A percentile compares a stretch with the other conserved stretches of the same genome.
Evolutionary conservation across 2,888 invertebrate genomes (phyloP).

Genomic region (Dynastes maya): DNA sequence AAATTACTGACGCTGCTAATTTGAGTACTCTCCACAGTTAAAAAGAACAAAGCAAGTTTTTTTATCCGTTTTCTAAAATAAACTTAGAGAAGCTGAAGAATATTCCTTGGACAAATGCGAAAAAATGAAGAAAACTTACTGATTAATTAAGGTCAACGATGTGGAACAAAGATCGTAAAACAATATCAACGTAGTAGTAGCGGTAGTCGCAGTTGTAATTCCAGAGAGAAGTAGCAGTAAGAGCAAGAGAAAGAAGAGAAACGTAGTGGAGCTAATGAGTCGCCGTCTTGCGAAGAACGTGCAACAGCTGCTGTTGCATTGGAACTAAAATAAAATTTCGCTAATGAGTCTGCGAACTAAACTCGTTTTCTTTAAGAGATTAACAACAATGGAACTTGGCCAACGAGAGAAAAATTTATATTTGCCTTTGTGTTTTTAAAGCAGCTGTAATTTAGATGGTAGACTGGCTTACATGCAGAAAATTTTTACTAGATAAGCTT

Average conservation of each 20-base stretch:
- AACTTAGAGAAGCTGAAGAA: background rate
- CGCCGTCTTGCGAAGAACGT: conserved; percentile 20
- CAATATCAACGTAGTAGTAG: background rate
- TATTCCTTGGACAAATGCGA: background rate
- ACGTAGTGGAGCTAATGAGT: conserved; percentile 51
- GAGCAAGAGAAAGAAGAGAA: conserved; percentile 3
- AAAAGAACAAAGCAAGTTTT: background rate
- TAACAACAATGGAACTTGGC: background rate
- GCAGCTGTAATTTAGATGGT: background rate
- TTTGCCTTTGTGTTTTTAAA: background rate
- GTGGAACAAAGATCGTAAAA: background rate
- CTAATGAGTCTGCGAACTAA: conserved; percentile 51
- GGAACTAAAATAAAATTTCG: conserved; percentile 55
- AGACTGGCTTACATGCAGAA: too few species aligned
- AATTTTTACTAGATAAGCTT: too few species aligned
- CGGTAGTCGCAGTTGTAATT: background rate
- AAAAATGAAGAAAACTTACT: background rate
- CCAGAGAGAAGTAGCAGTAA: background rate
- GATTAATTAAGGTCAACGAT: conserved; percentile 13
- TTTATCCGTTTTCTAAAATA: background rate
- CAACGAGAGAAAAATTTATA: conserved; percentile 7
- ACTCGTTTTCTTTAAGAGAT: background rate
- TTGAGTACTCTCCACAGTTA: too few species aligned
- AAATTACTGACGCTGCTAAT: too few species aligned
- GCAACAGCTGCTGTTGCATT: conserved; percentile 54